Conservation (phyloP, 1,140 invertebrate genomes). For the Bombus haemorrhoidalis region DNA sequence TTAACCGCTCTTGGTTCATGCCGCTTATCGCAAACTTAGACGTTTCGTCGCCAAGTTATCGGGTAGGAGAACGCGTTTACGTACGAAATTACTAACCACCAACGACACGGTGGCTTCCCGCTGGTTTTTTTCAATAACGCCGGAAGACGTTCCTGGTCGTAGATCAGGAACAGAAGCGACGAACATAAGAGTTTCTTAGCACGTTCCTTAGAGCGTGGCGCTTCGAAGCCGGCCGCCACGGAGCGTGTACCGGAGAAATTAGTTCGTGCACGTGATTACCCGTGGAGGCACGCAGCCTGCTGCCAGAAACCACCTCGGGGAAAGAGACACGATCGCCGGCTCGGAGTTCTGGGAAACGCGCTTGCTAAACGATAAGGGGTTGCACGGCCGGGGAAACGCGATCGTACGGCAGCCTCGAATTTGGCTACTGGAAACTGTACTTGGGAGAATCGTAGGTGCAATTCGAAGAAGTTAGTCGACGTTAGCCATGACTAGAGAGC, state of each 20-base stretch:
- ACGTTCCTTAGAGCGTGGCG: slow-evolving; percentile 49
- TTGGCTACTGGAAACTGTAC: not conserved
- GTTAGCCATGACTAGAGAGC: too few relatives aligned
- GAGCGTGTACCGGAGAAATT: slow-evolving; percentile 71
- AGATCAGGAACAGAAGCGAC: not conserved
- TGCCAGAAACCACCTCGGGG: slow-evolving; percentile 36
- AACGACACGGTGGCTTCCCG: not conserved
- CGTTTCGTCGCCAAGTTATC: not conserved
- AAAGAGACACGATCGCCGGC: slow-evolving; percentile 19
- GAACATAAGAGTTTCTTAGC: slow-evolving; percentile 63
- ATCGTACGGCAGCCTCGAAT: not conserved
- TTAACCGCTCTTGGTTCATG: slow-evolving; percentile 13
- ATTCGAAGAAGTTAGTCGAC: not conserved
- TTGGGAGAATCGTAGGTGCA: not conserved
- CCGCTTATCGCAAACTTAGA: not conserved
- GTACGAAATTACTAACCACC: not conserved
- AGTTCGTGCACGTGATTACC: slow-evolving; percentile 74
- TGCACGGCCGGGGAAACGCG: not conserved
- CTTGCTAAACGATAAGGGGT: slow-evolving; percentile 23
- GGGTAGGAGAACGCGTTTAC: too few relatives aligned
- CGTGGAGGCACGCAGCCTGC: slow-evolving; percentile 69
- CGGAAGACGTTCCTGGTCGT: not conserved
- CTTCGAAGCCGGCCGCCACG: slow-evolving; percentile 50
- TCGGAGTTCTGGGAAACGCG: not conserved
- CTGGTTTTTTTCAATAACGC: slow-evolving; percentile 8